phyloP scores from a whole-genome alignment of 2,797 vertebrate genomes.

The Crocodylus rhombifer region DNA sequence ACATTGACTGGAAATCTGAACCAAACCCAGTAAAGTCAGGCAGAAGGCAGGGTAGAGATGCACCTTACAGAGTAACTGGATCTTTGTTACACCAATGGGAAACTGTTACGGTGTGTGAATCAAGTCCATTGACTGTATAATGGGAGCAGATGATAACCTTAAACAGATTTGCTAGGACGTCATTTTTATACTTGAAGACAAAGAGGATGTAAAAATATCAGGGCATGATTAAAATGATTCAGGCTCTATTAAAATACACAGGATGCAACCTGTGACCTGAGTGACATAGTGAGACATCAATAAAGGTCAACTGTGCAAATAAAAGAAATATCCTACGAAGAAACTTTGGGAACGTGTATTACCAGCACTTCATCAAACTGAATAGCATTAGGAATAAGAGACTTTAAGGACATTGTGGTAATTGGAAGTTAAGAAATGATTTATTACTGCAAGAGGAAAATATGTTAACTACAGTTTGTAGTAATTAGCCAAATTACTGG shows the following conservation, averaged over 20 bases:
- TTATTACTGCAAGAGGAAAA: constrained; percentile 60
- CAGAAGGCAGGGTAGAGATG: not conserved
- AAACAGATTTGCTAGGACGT: not conserved
- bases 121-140: not conserved
- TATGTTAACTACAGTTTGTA: constrained; percentile 59
- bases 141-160: not conserved
- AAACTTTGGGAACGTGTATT: not conserved
- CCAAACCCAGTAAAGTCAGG: not conserved
- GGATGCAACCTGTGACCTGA: not conserved
- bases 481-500: constrained; percentile 69
- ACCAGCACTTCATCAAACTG: constrained; percentile 29
- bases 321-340: constrained; percentile 5
- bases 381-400: constrained; percentile 23
- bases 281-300: not conserved
- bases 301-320: constrained; percentile 34
- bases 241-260: not conserved
- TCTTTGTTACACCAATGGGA: not conserved
- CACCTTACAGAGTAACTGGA: too few relatives aligned
- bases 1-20: not conserved
- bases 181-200: not conserved
- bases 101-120: not conserved
- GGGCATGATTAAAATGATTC: not conserved
- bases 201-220: not conserved
- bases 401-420: constrained; percentile 29
- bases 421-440: constrained; percentile 39